Base-by-base conservation (phyloP, 2,113 vertebrate species). In the Rhabdornis inornatus region DNA sequence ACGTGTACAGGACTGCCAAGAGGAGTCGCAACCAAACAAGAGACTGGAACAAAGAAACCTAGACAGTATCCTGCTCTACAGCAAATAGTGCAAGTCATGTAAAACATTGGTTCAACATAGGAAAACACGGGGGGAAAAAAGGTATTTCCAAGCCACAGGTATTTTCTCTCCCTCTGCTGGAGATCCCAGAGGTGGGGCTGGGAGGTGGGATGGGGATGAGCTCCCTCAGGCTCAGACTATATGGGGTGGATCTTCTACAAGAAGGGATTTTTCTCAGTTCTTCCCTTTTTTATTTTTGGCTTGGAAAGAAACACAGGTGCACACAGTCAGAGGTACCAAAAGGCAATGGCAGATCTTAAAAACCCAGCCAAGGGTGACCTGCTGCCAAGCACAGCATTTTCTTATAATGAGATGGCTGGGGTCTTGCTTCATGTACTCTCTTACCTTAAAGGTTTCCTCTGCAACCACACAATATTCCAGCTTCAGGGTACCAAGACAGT, bases 1-100 rank as follows among this genome's bases (percentile, higher is more conserved):
- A 88, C 7, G 50, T 91, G 87, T 95, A 94, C 59, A 96, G 90
- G 82, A 85, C 94, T 5, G 70, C 77, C 85, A 69, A 94, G 92
- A 87, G 91, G 72, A 93, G 85, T 81, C 5, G 42, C 89, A 74
- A 94, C 86, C 89, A 21, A 94, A 91, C 89, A 33, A 76, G 71
- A 93, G 92, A 94, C 63, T 1, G 7, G 84, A 93, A 94, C 88
- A 69, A 82, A 93, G 71, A 92, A 84, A 93, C 83, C 70, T 86
- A 89, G 68, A 86, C 72, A 89, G 86, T 30, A 85, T 92, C 66
- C 90, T 93, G 90, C 87, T 85, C 94, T 95, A 94, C 90, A 94
- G 94, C 64, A 56, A 95, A 93, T 95, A 96, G 95, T 96, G 95
- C 97, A 96, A 97, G 94, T 96, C 83, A 92, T 92, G 71, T 95